Evolutionary conservation across 2,888 invertebrate species (phyloP).

Genomic region (Andricus curvator): DNA sequence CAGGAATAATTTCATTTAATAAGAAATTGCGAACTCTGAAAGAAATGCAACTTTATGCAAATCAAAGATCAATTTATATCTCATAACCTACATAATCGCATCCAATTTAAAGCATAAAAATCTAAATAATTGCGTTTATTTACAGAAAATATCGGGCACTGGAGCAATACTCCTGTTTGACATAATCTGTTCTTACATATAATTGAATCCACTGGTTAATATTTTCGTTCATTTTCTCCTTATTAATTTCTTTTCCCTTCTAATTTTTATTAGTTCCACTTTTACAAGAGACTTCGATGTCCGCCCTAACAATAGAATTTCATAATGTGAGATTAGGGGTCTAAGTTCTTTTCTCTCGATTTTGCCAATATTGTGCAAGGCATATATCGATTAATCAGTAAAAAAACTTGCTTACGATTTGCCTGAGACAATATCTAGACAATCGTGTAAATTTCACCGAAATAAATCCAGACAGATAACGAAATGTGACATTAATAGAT

Average conservation of each 20-base stretch:
- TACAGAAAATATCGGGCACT: neutral
- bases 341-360: neutral
- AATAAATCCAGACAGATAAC: neutral
- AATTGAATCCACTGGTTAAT: neutral
- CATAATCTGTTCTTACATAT: neutral
- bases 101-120: too few species aligned
- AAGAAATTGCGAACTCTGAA: too few species aligned
- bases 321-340: constrained; percentile 19
- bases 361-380: neutral
- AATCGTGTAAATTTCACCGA: neutral
- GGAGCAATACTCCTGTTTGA: too few species aligned
- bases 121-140: too few species aligned
- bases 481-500: neutral
- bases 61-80: too few species aligned
- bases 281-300: constrained; percentile 47
- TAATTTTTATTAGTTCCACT: constrained; percentile 2
- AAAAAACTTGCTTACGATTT: neutral
- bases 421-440: neutral
- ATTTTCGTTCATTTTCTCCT: neutral
- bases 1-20: too few species aligned
- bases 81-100: too few species aligned
- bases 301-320: constrained; percentile 44
- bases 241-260: neutral
- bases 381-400: neutral
- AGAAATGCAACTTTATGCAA: too few species aligned